A percentile compares a stretch with the other conserved stretches of the same genome.
phyloP scores from a whole-genome alignment of 2,888 invertebrate species.

The Linnaemya vulpina region DNA sequence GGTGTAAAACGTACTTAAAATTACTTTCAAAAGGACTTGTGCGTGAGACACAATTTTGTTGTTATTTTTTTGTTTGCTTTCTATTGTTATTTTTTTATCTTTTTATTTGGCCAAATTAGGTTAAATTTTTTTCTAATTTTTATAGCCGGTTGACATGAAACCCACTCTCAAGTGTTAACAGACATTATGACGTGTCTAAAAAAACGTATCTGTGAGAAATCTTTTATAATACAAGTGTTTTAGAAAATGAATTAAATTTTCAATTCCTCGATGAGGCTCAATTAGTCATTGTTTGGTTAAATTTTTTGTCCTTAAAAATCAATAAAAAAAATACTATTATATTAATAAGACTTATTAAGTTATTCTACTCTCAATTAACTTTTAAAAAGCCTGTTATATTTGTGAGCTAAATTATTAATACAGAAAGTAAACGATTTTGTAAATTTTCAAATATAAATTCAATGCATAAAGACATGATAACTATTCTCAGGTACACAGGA shows the following conservation, averaged over 20 bases:
- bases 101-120: constrained; percentile 33
- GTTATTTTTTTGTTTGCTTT: not conserved
- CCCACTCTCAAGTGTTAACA: not conserved
- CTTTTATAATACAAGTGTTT: not conserved
- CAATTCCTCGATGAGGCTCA: not conserved
- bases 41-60: constrained; percentile 42
- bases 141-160: constrained; percentile 67
- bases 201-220: constrained; percentile 4
- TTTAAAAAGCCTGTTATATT: too few species aligned
- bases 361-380: too few species aligned
- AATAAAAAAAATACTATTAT: too few species aligned
- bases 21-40: constrained; percentile 23
- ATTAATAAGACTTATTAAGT: too few species aligned
- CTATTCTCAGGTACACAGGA: too few species aligned
- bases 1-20: constrained; percentile 24
- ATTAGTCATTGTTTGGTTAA: too few species aligned
- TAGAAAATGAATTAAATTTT: not conserved
- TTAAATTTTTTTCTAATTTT: constrained; percentile 36
- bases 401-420: too few species aligned
- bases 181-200: constrained; percentile 1
- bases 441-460: too few species aligned
- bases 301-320: too few species aligned
- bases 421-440: too few species aligned
- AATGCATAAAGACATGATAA: too few species aligned
- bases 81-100: not conserved